These are phyloP conservation scores for Drosophila glabriapex DNA, from an alignment of 2,888 invertebrate genomes.

Conservation along the genomic window DNA sequence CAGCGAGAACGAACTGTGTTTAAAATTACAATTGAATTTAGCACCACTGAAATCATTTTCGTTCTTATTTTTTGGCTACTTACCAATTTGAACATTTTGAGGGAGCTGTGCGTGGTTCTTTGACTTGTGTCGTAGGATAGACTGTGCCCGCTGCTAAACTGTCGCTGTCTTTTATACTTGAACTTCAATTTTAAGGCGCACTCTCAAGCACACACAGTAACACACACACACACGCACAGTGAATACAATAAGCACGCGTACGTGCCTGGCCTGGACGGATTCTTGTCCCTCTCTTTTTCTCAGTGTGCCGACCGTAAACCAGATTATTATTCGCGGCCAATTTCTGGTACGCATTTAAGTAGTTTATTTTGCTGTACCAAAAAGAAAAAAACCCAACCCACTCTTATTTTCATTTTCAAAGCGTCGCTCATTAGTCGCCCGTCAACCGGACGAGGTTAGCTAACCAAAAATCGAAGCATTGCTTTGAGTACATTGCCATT, in stretches of 20 bases:
- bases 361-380: slow-evolving; percentile 28
- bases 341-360: slow-evolving; percentile 52
- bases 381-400: slow-evolving; percentile 48
- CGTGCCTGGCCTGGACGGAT: slow-evolving; percentile 74
- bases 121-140: slow-evolving; percentile 74
- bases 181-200: slow-evolving; percentile 65
- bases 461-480: slow-evolving; percentile 11
- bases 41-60: background rate
- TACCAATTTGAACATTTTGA: slow-evolving; percentile 85
- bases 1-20: slow-evolving; percentile 79
- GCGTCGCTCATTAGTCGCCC: slow-evolving; percentile 63
- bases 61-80: slow-evolving; percentile 44
- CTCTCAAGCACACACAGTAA: background rate
- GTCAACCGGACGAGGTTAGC: slow-evolving; percentile 37
- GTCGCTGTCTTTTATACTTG: slow-evolving; percentile 79
- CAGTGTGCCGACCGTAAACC: slow-evolving; percentile 54
- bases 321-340: slow-evolving; percentile 75
- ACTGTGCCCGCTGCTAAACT: slow-evolving; percentile 64
- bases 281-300: slow-evolving; percentile 40
- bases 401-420: slow-evolving; percentile 76
- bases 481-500: slow-evolving; percentile 33
- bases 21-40: background rate
- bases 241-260: slow-evolving; percentile 62
- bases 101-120: slow-evolving; percentile 67
- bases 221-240: slow-evolving; percentile 29